These are phyloP conservation scores for Phthorimaea operculella DNA, from an alignment of 1,140 invertebrate species.

Conservation along the genomic window DNA sequence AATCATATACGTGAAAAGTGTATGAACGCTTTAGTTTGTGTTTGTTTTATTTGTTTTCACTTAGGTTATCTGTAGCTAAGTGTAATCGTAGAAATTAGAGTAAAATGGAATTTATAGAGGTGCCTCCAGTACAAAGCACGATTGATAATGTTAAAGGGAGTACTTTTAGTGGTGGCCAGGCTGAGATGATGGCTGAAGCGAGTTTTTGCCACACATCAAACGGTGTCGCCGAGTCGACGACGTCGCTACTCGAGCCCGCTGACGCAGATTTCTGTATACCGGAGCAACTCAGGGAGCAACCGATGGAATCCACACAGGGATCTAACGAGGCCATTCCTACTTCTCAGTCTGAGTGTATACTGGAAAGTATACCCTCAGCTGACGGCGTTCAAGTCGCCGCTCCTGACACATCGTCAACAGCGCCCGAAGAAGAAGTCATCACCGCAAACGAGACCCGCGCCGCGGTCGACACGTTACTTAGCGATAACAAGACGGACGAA, in stretches of 20 bases:
- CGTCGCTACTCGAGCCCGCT: not conserved
- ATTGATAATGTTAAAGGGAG: slow-evolving; percentile 30
- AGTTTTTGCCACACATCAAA: slow-evolving; percentile 50
- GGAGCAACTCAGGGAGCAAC: too few species aligned
- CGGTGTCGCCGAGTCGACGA: slow-evolving; percentile 30
- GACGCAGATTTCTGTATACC: not conserved
- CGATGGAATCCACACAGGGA: too few species aligned
- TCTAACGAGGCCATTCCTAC: too few species aligned
- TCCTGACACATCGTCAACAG: not conserved
- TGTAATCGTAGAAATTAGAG: slow-evolving; percentile 7
- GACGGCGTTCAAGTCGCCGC: not conserved
- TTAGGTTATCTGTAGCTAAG: slow-evolving; percentile 10
- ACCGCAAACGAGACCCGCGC: not conserved
- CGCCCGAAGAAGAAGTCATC: slow-evolving; percentile 3
- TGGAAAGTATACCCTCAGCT: too few species aligned
- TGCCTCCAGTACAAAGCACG: slow-evolving; percentile 22
- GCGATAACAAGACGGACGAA: not conserved
- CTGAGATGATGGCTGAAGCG: slow-evolving; percentile 21
- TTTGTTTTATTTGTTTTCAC: slow-evolving; percentile 13
- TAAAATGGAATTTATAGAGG: slow-evolving; percentile 51
- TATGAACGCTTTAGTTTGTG: slow-evolving; percentile 5
- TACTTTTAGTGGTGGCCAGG: slow-evolving; percentile 22
- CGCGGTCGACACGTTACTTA: not conserved
- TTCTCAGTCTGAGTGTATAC: too few species aligned
- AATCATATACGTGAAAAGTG: not conserved